Evolutionary conservation across 2,888 invertebrate species (phyloP).

Genomic region (Drosophila limbata): DNA sequence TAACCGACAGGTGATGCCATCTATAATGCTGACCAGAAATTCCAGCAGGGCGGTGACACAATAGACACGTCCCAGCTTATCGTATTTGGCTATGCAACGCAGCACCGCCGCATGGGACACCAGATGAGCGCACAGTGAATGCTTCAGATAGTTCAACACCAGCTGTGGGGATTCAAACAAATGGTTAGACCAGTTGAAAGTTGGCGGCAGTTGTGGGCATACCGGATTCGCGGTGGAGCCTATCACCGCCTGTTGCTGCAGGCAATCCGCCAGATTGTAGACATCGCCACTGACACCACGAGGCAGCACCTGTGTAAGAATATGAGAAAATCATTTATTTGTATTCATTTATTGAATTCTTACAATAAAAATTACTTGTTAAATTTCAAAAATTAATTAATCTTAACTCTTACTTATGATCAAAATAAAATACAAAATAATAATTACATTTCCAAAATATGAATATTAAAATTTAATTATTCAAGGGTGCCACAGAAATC

Average conservation of each 20-base stretch:
- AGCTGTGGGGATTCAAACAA: constrained; percentile 86
- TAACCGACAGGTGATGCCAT: constrained; percentile 86
- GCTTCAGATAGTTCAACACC: constrained; percentile 95
- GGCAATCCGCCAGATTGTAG: constrained; percentile 96
- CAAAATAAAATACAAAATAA: too few species aligned
- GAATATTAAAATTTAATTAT: too few species aligned
- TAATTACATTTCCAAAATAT: too few species aligned
- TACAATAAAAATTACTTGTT: too few species aligned
- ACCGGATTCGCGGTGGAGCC: constrained; percentile 94
- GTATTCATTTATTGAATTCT: not conserved
- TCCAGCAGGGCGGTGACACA: constrained; percentile 95
- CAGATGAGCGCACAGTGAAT: constrained; percentile 95
- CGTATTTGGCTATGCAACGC: constrained; percentile 94
- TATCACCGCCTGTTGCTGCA: constrained; percentile 96
- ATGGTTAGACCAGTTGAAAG: not conserved
- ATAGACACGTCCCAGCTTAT: constrained; percentile 94
- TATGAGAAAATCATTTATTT: too few species aligned
- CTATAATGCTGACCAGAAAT: constrained; percentile 90
- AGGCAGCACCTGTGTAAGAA: constrained; percentile 88
- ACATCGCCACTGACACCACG: constrained; percentile 97
- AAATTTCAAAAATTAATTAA: too few species aligned
- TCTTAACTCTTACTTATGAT: too few species aligned
- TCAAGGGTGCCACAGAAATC: too few species aligned
- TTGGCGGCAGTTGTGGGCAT: constrained; percentile 7
- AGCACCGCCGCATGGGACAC: constrained; percentile 96